Evolutionary conservation across 2,888 invertebrate genomes (phyloP), one percentile per base, ranked within the genome.

Genomic region (Lepidochrysops patricia): DNA sequence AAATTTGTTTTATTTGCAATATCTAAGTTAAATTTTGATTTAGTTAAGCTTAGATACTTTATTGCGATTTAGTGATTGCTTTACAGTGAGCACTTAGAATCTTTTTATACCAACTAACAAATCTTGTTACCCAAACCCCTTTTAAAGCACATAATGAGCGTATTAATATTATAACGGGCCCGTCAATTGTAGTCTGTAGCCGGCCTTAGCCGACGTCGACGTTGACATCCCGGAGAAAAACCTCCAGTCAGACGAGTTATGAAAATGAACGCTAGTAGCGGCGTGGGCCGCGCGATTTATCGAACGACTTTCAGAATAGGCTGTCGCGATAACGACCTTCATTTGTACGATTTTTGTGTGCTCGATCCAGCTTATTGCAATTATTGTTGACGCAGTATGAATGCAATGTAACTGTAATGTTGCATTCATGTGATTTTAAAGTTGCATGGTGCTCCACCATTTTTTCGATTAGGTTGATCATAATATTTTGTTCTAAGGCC

Each of bases 161-260:
- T 54, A 29, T 32, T 29, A 54, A 54, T 32, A 54, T 32, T 29
- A 54, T 29, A 54, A 54, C 54, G 54, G 54, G 4, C 29, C 27
- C 54, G 54, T 54, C 32, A 54, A 54, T 54, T 32, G 54, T 49
- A 49, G 48, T 12, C 54, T 54, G 54, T 19, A 19, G 54, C 19
- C 54, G 29, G 54, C 54, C 54, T 54, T 32, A 54, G 54, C 54
- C 19, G 27, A 58, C 59, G 59, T 50, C 43, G 61, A 57, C 50
- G 63, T 66, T 64, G 62, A 62, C 62, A 64, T 60, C 62, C 60
- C 60, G 57, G 57, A 63, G 65, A 68, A 68, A 70, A 70, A 68
- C 64, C 59, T 66, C 62, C 37, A 56, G 60, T 48, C 57, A 56
- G 65, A 71, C 71, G 64, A 67, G 72, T 71, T 72, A 71, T 72